Conservation (phyloP, 2,888 invertebrate species). For the Campopleginae sp. region DNA sequence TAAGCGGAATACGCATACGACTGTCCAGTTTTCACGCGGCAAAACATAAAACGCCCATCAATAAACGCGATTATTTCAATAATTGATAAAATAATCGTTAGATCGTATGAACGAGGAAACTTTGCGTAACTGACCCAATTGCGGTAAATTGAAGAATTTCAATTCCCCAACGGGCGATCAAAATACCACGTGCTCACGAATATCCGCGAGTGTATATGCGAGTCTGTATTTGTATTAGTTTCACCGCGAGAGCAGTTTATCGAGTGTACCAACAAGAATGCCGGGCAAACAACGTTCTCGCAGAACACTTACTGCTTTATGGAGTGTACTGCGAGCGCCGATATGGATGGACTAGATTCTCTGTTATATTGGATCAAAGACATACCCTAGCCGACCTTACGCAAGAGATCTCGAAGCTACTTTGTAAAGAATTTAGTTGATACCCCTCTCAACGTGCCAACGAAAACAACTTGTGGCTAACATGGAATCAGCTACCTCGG, state of each 20-base stretch:
- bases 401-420: slow-evolving; percentile 39
- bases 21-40: not conserved
- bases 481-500: slow-evolving; percentile 1
- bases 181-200: not conserved
- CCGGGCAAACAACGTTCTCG: slow-evolving; percentile 28
- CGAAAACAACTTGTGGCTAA: slow-evolving; percentile 20
- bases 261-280: slow-evolving; percentile 49
- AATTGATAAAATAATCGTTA: not conserved
- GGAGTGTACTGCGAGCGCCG: not conserved
- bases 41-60: not conserved
- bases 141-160: slow-evolving; percentile 34
- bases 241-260: slow-evolving; percentile 42
- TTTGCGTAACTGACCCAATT: slow-evolving; percentile 25
- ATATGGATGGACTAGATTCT: slow-evolving; percentile 42
- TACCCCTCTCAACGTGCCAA: slow-evolving; percentile 32
- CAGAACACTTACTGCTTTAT: slow-evolving; percentile 25
- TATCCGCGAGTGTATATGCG: not conserved
- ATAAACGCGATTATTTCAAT: too few relatives aligned
- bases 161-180: slow-evolving; percentile 3
- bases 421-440: slow-evolving; percentile 53
- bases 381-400: slow-evolving; percentile 32
- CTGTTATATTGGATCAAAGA: slow-evolving; percentile 50
- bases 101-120: not conserved
- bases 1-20: not conserved
- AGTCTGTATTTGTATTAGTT: slow-evolving; percentile 19